Percentiles rank a stretch among this genome's conserved stretches.
These are phyloP conservation scores for Parambassis ranga DNA, from an alignment of 2,797 vertebrate species.

Conservation along the genomic window DNA sequence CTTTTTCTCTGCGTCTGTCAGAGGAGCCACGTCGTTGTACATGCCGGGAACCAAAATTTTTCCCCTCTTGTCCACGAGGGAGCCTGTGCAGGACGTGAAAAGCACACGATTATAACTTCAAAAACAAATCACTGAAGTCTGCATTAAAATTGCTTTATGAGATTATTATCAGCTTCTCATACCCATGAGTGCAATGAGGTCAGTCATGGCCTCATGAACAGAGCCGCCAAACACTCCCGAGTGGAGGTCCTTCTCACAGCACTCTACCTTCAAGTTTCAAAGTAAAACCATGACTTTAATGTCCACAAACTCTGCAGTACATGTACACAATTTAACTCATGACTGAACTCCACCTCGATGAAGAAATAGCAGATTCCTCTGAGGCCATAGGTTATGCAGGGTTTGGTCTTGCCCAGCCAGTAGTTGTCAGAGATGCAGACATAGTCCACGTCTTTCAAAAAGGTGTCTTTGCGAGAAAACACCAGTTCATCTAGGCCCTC, in stretches of 20 bases:
- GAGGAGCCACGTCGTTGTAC: slow-evolving; percentile 80
- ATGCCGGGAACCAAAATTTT: slow-evolving; percentile 89
- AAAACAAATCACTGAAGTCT: background rate
- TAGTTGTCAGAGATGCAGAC: slow-evolving; percentile 99
- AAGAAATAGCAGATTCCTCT: slow-evolving; percentile 96
- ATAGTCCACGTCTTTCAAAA: slow-evolving; percentile 94
- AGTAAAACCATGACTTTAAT: accelerated
- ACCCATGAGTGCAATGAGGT: slow-evolving; percentile 92
- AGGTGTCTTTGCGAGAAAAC: slow-evolving; percentile 85
- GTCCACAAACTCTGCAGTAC: background rate
- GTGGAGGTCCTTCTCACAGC: slow-evolving; percentile 89
- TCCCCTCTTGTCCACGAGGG: slow-evolving; percentile 85
- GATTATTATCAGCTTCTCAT: slow-evolving; percentile 47
- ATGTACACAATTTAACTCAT: too few relatives aligned
- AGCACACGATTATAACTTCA: background rate
- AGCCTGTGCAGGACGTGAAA: slow-evolving; percentile 70
- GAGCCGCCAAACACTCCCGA: slow-evolving; percentile 97
- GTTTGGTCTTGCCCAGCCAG: slow-evolving; percentile 96
- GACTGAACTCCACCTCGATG: slow-evolving; percentile 83
- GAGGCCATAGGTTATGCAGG: slow-evolving; percentile 96
- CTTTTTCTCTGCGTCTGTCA: slow-evolving; percentile 84
- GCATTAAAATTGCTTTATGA: background rate
- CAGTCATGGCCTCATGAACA: slow-evolving; percentile 95
- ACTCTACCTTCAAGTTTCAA: slow-evolving; percentile 81
- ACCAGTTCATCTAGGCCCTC: slow-evolving; percentile 94